phyloP scores from a whole-genome alignment of 2,888 invertebrate genomes.

The Girardia tigrina region DNA sequence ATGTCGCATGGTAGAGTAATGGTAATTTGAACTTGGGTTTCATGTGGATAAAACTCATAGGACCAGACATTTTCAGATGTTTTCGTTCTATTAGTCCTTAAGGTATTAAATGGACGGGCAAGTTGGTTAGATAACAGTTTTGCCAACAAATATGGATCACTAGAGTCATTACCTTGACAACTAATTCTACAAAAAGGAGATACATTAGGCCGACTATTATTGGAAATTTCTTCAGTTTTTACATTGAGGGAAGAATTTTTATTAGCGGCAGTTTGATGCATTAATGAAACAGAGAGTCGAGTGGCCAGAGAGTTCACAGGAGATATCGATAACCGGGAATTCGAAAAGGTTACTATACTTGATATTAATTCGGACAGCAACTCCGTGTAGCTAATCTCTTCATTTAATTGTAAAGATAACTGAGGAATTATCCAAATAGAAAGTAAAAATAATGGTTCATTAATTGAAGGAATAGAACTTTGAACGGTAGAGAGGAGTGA shows the following conservation, averaged over 20 bases:
- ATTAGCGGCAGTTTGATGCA: not conserved
- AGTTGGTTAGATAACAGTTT: not conserved
- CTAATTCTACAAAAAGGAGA: not conserved
- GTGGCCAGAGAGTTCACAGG: not conserved
- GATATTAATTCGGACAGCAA: not conserved
- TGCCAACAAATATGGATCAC: not conserved
- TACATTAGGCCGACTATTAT: not conserved
- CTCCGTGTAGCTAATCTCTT: not conserved
- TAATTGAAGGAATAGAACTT: not conserved
- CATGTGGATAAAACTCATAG: conserved; percentile 82
- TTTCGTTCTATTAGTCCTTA: not conserved
- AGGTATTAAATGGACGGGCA: not conserved
- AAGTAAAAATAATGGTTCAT: not conserved
- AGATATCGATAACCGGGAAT: not conserved
- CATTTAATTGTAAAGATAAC: not conserved
- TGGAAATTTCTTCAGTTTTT: not conserved
- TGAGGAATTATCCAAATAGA: not conserved
- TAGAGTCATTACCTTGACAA: conserved; percentile 7
- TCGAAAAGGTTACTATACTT: not conserved
- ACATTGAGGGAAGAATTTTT: not conserved
- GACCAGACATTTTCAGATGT: conserved; percentile 58
- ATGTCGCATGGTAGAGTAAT: conserved; percentile 74
- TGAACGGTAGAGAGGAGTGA: not conserved
- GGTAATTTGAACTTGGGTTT: conserved; percentile 67
- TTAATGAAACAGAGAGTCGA: not conserved